Percentiles rank a stretch among this genome's conserved stretches.
Evolutionary conservation across 2,888 invertebrate species (phyloP).

Genomic region (Cecidostiba fungosa): DNA sequence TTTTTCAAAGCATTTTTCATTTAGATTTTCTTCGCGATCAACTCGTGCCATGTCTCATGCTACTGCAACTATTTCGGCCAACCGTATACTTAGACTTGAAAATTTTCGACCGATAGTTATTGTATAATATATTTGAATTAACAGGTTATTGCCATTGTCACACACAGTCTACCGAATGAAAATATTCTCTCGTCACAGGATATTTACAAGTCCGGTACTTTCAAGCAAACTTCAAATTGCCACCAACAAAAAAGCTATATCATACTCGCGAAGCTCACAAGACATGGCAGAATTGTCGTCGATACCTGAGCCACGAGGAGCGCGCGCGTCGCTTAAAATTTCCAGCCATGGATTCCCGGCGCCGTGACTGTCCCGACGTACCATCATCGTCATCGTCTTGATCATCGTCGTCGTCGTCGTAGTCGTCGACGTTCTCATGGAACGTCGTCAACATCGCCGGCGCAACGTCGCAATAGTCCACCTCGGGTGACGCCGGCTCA

Average conservation of each 20-base stretch:
- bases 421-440: neutral
- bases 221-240: neutral
- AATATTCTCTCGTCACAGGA: neutral
- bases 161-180: constrained; percentile 17
- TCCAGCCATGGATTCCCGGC: neutral
- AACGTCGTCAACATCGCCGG: neutral
- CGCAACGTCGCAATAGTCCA: neutral
- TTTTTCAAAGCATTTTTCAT: neutral
- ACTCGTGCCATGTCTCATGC: constrained; percentile 27
- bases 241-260: neutral
- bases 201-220: constrained; percentile 34
- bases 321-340: constrained; percentile 52
- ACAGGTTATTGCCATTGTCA: neutral
- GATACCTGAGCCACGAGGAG: constrained; percentile 58
- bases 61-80: neutral
- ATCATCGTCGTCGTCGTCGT: neutral
- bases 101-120: neutral
- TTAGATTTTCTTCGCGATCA: neutral
- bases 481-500: constrained; percentile 36
- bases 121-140: neutral
- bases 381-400: neutral
- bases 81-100: neutral
- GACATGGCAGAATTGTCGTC: constrained; percentile 57
- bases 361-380: neutral
- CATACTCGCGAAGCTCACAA: constrained; percentile 37